Evolutionary conservation across 2,113 vertebrate genomes (phyloP), one percentile per base, ranked within the genome.

Genomic region (Sceloporus undulatus): DNA sequence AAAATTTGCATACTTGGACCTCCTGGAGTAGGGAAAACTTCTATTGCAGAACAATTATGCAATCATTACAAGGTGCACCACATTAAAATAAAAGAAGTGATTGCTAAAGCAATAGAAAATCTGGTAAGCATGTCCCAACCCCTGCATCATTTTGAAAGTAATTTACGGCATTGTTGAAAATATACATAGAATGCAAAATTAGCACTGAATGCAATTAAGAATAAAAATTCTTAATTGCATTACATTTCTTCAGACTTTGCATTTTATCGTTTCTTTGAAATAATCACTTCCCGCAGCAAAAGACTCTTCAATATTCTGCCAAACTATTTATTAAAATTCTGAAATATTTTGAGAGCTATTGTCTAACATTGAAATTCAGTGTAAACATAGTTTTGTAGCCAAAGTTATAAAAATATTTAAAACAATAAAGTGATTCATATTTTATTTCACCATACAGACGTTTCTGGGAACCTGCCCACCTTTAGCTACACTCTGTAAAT

Each of bases 21-120:
- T 75, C 98, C 98, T 0, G 98, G 96, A 0, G 97, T 96, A 82
- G 99, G 99, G 2, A 99, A 99, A 88, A 98, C 96, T 90, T 97
- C 96, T 0, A 59, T 98, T 42, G 93, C 97, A 0, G 94, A 96
- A 82, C 94, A 94, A 42, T 93, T 99, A 90, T 97, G 97, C 94
- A 96, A 96, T 38, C 87, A 97, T 90, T 99, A 99, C 96, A 98
- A 95, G 82, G 92, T 99, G 19, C 98, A 98, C 84, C 97, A 98
- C 91, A 82, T 99, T 79, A 97, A 93, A 11, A 84, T 96, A 87
- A 97, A 97, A 87, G 96, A 97, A 1, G 94, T 96, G 42, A 94
- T 99, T 87, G 73, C 96, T 1, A 97, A 99, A 92, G 96, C 96
- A 87, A 95, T 98, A 19, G 82, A 95, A 11, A 87, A 96, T 7